Evolutionary conservation across 1,140 invertebrate species (phyloP).

Genomic region (Zophobas atratus): DNA sequence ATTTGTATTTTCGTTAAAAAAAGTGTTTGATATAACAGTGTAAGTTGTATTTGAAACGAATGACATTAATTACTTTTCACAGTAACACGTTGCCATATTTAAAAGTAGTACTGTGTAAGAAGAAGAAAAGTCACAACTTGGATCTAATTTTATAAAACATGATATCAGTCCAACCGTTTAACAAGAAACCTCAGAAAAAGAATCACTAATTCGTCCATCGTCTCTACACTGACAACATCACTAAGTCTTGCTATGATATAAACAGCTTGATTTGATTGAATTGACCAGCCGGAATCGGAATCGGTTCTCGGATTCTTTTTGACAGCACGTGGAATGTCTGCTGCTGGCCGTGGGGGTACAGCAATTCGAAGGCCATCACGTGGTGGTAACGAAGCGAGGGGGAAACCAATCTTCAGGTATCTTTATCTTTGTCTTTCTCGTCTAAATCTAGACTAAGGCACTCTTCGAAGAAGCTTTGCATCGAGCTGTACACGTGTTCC

Average conservation of each 20-base stretch:
- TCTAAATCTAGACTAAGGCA: slow-evolving; percentile 88
- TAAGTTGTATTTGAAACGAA: background rate
- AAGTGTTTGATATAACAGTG: slow-evolving; percentile 4
- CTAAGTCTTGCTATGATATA: slow-evolving; percentile 55
- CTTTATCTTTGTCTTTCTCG: slow-evolving; percentile 67
- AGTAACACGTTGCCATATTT: slow-evolving; percentile 16
- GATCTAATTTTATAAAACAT: slow-evolving; percentile 47
- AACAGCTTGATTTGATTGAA: slow-evolving; percentile 49
- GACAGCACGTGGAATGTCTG: slow-evolving; percentile 42
- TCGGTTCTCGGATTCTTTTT: slow-evolving; percentile 7
- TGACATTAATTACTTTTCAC: slow-evolving; percentile 48
- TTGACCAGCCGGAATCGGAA: slow-evolving; percentile 21
- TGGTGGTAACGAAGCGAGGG: slow-evolving; percentile 54
- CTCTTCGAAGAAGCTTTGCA: slow-evolving; percentile 88
- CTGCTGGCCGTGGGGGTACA: slow-evolving; percentile 35
- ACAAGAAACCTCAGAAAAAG: slow-evolving; percentile 42
- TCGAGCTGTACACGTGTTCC: slow-evolving; percentile 87
- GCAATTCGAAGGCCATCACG: slow-evolving; percentile 56
- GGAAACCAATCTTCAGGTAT: slow-evolving; percentile 59
- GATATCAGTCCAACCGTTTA: slow-evolving; percentile 41
- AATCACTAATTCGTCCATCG: slow-evolving; percentile 38
- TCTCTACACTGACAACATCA: slow-evolving; percentile 53
- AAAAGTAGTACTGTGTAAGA: slow-evolving; percentile 28
- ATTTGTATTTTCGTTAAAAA: slow-evolving; percentile 3
- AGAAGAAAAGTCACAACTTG: slow-evolving; percentile 37